Evolutionary conservation across 2,888 invertebrate species (phyloP).

Genomic region (Trileptium ribeirensis): DNA sequence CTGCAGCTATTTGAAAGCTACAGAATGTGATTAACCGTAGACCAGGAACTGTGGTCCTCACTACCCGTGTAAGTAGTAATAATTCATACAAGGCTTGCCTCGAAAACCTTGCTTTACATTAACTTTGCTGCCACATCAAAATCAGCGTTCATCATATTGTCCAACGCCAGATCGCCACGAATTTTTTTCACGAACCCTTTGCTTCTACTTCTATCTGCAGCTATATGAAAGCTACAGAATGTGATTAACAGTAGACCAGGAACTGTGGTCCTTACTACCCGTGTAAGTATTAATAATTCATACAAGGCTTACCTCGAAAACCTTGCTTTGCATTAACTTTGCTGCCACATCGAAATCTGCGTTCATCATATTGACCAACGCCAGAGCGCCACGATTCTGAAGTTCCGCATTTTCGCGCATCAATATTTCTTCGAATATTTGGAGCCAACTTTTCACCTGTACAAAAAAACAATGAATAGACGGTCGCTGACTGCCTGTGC

Average conservation of each 20-base stretch:
- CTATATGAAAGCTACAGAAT: no score
- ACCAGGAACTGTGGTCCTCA: no score
- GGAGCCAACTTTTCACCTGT: slow-evolving; percentile 45
- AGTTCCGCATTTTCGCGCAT: slow-evolving; percentile 46
- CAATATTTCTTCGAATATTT: slow-evolving; percentile 45
- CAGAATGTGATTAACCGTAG: no score
- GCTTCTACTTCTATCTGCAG: no score
- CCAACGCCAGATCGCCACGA: slow-evolving; percentile 44
- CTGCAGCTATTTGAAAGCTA: no score
- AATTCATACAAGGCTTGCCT: no score
- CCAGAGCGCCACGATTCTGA: slow-evolving; percentile 45
- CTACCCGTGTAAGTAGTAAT: no score
- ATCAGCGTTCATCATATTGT: slow-evolving; percentile 44
- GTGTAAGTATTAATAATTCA: not conserved
- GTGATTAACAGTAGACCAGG: no score
- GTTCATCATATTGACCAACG: slow-evolving; percentile 46
- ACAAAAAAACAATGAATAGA: not conserved
- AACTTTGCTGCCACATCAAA: slow-evolving; percentile 43
- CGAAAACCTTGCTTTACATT: no score
- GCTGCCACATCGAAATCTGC: slow-evolving; percentile 42
- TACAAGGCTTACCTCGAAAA: slow-evolving; percentile 27
- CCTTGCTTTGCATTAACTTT: slow-evolving; percentile 29
- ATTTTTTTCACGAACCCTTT: no score
- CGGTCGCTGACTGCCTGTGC: no score
- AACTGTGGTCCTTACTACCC: not conserved